A percentile compares a stretch with the other conserved stretches of the same genome.
Conservation (phyloP, 2,888 invertebrate genomes). For the Ichneumoninae sp. region DNA sequence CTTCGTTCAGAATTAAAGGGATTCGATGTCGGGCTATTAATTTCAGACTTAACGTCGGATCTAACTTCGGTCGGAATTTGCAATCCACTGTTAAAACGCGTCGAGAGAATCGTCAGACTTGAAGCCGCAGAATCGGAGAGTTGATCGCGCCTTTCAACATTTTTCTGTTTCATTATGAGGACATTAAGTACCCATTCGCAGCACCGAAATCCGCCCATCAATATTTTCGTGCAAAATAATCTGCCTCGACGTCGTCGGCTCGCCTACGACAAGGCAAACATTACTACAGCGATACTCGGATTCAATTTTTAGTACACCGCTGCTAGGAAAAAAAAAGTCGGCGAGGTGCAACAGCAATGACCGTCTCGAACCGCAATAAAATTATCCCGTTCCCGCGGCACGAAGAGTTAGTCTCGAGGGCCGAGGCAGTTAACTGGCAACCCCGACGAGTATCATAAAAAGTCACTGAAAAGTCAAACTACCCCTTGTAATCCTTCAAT, state of each 20-base stretch:
- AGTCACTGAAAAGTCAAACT: conserved; percentile 55
- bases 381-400: conserved; percentile 56
- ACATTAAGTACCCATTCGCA: background rate
- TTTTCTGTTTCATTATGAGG: conserved; percentile 22
- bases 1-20: conserved; percentile 40
- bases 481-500: conserved; percentile 63
- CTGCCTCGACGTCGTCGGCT: conserved; percentile 21
- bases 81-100: conserved; percentile 32
- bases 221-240: conserved; percentile 48
- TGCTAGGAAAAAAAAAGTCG: conserved; percentile 36
- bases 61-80: conserved; percentile 36
- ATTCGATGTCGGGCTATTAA: conserved; percentile 43
- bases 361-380: conserved; percentile 64
- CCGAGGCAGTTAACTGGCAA: conserved; percentile 62
- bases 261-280: conserved; percentile 20
- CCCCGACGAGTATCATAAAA: conserved; percentile 66
- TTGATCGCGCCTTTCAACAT: conserved; percentile 7
- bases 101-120: conserved; percentile 27
- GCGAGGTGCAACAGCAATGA: conserved; percentile 43
- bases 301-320: conserved; percentile 26
- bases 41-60: conserved; percentile 54
- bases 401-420: conserved; percentile 52
- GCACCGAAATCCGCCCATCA: conserved; percentile 21
- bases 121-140: conserved; percentile 24
- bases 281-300: conserved; percentile 11